These are phyloP conservation scores for Temnothorax longispinosus DNA, from an alignment of 1,140 invertebrate species.

Conservation along the genomic window DNA sequence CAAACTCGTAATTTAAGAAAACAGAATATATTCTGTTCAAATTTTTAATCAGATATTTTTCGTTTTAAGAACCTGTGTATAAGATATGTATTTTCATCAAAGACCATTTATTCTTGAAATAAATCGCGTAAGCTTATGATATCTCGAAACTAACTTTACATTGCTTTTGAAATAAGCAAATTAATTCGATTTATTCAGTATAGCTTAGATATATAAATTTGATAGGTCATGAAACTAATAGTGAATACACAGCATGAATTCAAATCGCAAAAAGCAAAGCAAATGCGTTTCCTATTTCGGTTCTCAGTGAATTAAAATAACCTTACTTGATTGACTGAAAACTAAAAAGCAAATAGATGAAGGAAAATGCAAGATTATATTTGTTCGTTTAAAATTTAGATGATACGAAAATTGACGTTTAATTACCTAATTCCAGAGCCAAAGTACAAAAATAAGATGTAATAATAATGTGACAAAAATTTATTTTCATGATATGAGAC, in stretches of 20 bases:
- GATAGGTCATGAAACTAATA: neutral
- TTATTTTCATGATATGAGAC: neutral
- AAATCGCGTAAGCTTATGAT: neutral
- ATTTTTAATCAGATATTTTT: neutral
- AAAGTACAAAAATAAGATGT: neutral
- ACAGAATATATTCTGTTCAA: neutral
- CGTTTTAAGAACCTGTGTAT: neutral
- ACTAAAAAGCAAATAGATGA: neutral
- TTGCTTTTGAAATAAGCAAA: neutral
- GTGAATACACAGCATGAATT: neutral
- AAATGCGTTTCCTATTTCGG: neutral
- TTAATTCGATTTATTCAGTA: neutral
- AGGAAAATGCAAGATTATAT: neutral
- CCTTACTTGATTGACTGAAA: neutral
- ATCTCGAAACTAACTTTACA: neutral
- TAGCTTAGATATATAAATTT: neutral
- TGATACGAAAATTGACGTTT: neutral
- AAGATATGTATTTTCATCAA: neutral
- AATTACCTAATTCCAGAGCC: neutral
- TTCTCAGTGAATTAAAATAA: conserved; percentile 1
- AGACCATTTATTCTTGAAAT: neutral
- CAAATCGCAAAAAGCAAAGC: neutral
- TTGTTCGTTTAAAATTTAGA: conserved; percentile 2
- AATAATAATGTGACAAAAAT: neutral
- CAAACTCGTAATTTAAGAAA: conserved; percentile 34